Evolutionary conservation across 2,113 vertebrate species (phyloP), one percentile per base, ranked within the genome.

Genomic region (Ptychochromis oligacanthus): DNA sequence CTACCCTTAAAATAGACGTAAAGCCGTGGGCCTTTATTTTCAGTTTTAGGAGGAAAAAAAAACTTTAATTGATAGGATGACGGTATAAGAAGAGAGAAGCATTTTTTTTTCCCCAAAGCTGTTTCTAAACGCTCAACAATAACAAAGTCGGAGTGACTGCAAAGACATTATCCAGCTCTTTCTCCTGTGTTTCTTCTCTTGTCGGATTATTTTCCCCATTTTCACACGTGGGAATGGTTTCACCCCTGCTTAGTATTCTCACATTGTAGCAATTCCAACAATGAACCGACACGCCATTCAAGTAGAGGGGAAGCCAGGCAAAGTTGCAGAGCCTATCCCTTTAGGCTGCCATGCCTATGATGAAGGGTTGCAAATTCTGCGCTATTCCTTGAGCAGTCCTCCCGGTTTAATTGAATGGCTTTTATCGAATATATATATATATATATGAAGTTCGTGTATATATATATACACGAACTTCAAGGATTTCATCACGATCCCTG

Each of bases 201-300:
- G 80, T 88, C 83, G 87, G 89, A 91, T 93, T 93, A 86, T 88
- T 88, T 87, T 72, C 82, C 80, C 90, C 46, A 70, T 90, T 92
- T 93, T 83, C 88, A 94, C 93, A 94, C 93, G 92, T 94, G 94
- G 93, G 95, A 95, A 94, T 89, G 83, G 94, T 92, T 94, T 93
- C 85, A 82, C 78, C 81, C 93, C 92, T 92, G 81, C 84, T 95
- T 96, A 90, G 91, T 92, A 94, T 95, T 93, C 94, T 93, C 93
- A 83, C 90, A 90, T 88, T 92, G 94, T 93, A 91, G 87, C 86
- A 76, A 82, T 88, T 75, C 88, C 88, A 94, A 95, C 94, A 95
- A 95, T 93, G 92, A 95, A 75, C 86, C 88, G 90, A 89, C 91
- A 87, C 91, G 91, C 88, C 89, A 93, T 94, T 95, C 93, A 95